These are phyloP conservation scores for Crocuta crocuta DNA, from an alignment of 2,113 vertebrate genomes.

Conservation along the genomic window DNA sequence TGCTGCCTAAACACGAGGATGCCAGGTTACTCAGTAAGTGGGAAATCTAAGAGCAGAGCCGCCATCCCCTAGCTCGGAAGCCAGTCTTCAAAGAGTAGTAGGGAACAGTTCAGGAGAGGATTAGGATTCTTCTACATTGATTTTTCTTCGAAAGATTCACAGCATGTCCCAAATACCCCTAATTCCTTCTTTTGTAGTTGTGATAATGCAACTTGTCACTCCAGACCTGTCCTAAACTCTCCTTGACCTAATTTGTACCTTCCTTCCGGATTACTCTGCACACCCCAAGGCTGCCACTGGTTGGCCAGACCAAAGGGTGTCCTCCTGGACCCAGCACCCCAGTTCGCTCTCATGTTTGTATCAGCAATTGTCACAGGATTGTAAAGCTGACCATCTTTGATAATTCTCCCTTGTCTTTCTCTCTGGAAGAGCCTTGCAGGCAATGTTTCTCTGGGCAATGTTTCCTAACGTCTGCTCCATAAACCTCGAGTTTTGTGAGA, in stretches of 20 bases:
- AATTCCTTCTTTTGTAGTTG: not conserved
- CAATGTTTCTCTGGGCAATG: not conserved
- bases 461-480: not conserved
- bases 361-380: conserved; percentile 5
- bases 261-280: not conserved
- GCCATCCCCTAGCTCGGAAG: not conserved
- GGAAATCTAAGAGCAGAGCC: not conserved
- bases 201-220: not conserved
- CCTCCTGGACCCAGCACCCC: not conserved
- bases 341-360: not conserved
- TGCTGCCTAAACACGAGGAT: fast-evolving
- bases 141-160: not conserved
- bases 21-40: not conserved
- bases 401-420: not conserved
- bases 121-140: not conserved
- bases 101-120: not conserved
- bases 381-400: not conserved
- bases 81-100: not conserved
- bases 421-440: not conserved
- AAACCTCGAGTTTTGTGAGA: not conserved
- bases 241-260: not conserved
- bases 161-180: not conserved
- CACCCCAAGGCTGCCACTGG: not conserved
- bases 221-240: not conserved
- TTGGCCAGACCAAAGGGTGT: not conserved